A percentile compares a stretch with the other conserved stretches of the same genome.
Conservation (phyloP, 2,888 invertebrate species). For the Bombylius discolor region DNA sequence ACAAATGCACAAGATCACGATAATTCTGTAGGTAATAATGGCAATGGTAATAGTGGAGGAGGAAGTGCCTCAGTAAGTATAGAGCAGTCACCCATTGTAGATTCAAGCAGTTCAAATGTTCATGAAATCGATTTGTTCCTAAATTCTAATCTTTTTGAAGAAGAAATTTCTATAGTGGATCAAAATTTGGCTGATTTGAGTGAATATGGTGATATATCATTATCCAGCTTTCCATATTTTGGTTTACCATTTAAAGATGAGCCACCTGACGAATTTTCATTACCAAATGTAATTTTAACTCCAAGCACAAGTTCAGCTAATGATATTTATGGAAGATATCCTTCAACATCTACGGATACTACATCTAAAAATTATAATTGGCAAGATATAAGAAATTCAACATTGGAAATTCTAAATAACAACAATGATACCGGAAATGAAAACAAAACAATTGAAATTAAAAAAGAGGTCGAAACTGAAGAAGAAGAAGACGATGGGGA, state of each 20-base stretch:
- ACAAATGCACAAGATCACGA: conserved; percentile 14
- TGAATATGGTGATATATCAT: conserved; percentile 39
- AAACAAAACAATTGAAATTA: conserved; percentile 12
- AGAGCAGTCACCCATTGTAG: conserved; percentile 29
- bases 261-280: conserved; percentile 26
- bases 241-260: conserved; percentile 35
- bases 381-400: too few relatives aligned
- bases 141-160: conserved; percentile 30
- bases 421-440: conserved; percentile 1
- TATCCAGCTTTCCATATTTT: conserved; percentile 24
- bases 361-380: too few relatives aligned
- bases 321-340: conserved; percentile 16
- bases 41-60: not conserved
- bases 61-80: not conserved
- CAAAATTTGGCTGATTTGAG: conserved; percentile 46
- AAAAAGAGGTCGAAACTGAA: conserved; percentile 10
- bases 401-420: not conserved
- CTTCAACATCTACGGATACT: not conserved
- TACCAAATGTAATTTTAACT: conserved; percentile 23
- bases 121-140: conserved; percentile 26
- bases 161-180: conserved; percentile 39
- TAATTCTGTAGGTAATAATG: not conserved
- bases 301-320: conserved; percentile 28
- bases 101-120: not conserved
- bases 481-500: not conserved